Evolutionary conservation across 2,888 invertebrate genomes (phyloP), one percentile per base, ranked within the genome.

Genomic region (Helicoverpa assulta): DNA sequence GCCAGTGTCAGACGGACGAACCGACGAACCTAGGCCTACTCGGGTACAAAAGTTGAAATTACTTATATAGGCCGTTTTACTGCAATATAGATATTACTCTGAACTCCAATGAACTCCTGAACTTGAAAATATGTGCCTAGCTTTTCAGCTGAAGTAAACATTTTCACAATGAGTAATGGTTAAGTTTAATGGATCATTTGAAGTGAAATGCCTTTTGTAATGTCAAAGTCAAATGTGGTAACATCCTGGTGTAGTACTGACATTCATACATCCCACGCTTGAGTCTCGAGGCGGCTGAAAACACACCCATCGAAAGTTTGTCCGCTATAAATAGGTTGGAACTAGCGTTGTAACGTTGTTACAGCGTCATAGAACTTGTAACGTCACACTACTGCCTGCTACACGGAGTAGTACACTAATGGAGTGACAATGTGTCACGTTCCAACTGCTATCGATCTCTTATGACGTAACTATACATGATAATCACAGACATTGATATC

Each of bases 1-100:
- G 82, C 50, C 71, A 21, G 80, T 76, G 83, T 81, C 82, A 85
- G 83, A 86, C 86, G 75, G 76, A 67, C 74, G 80, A 26, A 26
- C 26, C 26, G 68, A 66, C 65, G 54, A 76, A 72, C 56, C 59
- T 58, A 26, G 18, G 73, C 71, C 64, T 55, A 73, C 67, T 69
- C 56, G 58, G 29, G 63, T 66, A 70, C 50, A 62, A 72, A 74
- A 64, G 55, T 50, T 29, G n/a, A 65, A 50, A 69, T 73, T 16
- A 47, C 47, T 47, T 71, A 64, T 73, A 70, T 75, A 82, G 77
- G 71, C 55, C 78, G 62, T 40, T 80, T 56, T 67, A 73, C 57
- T 43, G 47, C 53, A 67, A 60, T 61, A 16, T 54, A 73, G 29
- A 33, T 18, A 76, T 50, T 43, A 65, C 71, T 66, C 40, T 70